These are phyloP conservation scores for Aix galericulata DNA, from an alignment of 2,113 vertebrate genomes.

Conservation along the genomic window DNA sequence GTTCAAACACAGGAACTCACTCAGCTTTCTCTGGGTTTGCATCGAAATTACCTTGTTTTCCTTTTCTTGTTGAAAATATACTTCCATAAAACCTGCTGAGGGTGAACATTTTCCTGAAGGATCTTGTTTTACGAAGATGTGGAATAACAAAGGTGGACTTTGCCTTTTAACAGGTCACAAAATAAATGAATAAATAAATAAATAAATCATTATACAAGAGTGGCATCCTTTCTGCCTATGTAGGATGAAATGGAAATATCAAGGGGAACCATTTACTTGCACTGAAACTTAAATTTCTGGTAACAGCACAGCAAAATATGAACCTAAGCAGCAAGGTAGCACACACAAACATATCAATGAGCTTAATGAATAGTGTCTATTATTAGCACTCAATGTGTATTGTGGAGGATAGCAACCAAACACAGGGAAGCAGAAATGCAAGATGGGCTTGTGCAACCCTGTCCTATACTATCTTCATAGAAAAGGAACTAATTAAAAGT, in stretches of 20 bases:
- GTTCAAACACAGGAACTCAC: not conserved
- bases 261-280: not conserved
- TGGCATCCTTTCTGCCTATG: not conserved
- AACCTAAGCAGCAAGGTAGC: not conserved
- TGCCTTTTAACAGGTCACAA: not conserved
- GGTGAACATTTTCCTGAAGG: not conserved
- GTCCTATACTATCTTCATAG: accelerated
- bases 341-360: not conserved
- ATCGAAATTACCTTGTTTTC: not conserved
- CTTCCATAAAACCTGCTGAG: not conserved
- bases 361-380: not conserved
- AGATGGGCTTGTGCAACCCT: not conserved
- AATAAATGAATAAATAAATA: not conserved
- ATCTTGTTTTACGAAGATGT: not conserved
- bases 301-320: not conserved
- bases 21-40: not conserved
- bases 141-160: not conserved
- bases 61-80: not conserved
- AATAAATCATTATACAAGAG: not conserved
- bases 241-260: not conserved
- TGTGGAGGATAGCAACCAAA: not conserved
- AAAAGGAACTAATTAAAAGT: not conserved
- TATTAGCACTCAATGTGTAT: not conserved
- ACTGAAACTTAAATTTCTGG: not conserved
- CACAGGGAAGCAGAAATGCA: accelerated